A percentile compares a stretch with the other conserved stretches of the same genome.
These are phyloP conservation scores for Pyxicephalus adspersus DNA, from an alignment of 2,113 vertebrate genomes.

Conservation along the genomic window DNA sequence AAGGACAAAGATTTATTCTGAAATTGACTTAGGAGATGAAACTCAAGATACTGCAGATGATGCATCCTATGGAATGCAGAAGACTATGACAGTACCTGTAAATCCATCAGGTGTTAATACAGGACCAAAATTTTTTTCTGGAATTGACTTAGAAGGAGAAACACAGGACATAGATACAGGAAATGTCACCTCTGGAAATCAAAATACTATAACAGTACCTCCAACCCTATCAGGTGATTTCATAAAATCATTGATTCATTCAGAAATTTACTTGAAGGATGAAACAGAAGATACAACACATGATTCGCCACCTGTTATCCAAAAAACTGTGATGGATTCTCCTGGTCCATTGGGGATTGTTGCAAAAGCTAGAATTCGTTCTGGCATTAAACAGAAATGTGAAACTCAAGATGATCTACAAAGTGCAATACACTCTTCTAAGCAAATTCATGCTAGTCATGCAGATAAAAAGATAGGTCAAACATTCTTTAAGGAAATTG, in stretches of 20 bases:
- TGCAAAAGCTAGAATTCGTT: not conserved
- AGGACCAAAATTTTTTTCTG: not conserved
- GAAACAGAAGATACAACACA: conserved; percentile 9
- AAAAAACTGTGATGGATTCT: not conserved
- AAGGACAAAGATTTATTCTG: not conserved
- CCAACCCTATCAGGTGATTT: not conserved
- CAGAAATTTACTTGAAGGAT: not conserved
- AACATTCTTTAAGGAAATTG: not conserved
- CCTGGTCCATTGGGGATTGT: not conserved
- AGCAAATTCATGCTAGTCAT: too few species aligned
- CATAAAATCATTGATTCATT: not conserved
- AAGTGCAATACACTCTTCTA: too few species aligned
- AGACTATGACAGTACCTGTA: not conserved
- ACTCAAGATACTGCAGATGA: conserved; percentile 16
- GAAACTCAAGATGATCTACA: too few species aligned
- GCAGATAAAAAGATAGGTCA: not conserved
- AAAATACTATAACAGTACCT: not conserved
- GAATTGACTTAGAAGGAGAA: not conserved
- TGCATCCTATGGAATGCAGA: not conserved
- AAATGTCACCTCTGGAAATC: not conserved
- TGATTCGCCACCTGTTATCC: not conserved
- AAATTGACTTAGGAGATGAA: not conserved
- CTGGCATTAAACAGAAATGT: not conserved
- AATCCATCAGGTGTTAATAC: not conserved
- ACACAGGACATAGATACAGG: not conserved